These are phyloP conservation scores for Dione juno DNA, from an alignment of 2,888 invertebrate genomes.

Conservation along the genomic window DNA sequence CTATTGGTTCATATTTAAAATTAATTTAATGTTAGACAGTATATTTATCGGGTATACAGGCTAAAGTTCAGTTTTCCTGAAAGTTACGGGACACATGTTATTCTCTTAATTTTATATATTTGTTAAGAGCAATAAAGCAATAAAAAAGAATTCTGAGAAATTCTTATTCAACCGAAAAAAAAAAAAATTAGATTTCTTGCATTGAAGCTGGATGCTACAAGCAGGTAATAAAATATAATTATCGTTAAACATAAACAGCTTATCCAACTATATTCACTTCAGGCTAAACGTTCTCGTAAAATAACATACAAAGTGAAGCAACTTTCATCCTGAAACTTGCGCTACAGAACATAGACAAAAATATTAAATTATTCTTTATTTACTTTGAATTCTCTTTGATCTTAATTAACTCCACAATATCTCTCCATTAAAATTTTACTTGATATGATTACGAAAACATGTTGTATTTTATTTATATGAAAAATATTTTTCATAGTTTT, in stretches of 20 bases:
- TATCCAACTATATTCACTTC: neutral
- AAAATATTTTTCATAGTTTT: neutral
- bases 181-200: no score
- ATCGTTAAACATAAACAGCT: neutral
- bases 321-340: slow-evolving; percentile 22
- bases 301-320: slow-evolving; percentile 15
- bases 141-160: no score
- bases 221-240: neutral
- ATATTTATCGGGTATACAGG: no score
- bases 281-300: neutral
- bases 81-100: no score
- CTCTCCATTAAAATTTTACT: slow-evolving; percentile 11
- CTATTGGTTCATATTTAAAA: no score
- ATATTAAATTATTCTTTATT: slow-evolving; percentile 20
- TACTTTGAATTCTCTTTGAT: slow-evolving; percentile 22
- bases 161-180: no score
- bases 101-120: no score
- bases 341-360: slow-evolving; percentile 9
- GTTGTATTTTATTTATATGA: neutral
- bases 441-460: slow-evolving; percentile 12
- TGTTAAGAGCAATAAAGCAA: no score
- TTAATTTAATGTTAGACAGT: no score
- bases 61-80: no score
- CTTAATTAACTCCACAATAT: slow-evolving; percentile 16
- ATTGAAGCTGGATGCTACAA: no score